These are phyloP conservation scores for Archips xylosteana DNA, from an alignment of 2,888 invertebrate species.

Conservation along the genomic window DNA sequence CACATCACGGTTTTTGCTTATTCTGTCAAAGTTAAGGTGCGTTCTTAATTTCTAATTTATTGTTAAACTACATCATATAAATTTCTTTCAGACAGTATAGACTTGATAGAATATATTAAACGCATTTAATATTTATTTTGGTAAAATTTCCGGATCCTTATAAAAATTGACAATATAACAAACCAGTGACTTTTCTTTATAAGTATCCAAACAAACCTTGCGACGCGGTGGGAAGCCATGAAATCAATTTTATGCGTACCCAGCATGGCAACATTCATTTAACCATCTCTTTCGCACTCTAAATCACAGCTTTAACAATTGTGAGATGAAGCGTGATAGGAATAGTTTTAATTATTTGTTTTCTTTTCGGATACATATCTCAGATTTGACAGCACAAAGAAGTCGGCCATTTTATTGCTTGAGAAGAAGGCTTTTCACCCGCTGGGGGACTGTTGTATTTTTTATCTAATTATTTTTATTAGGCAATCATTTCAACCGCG, in stretches of 20 bases:
- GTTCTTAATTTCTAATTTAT: slow-evolving; percentile 8
- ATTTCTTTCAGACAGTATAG: neutral
- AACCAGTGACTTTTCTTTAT: neutral
- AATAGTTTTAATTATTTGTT: slow-evolving; percentile 80
- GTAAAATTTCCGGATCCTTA: neutral
- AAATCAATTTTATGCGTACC: slow-evolving; percentile 38
- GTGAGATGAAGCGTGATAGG: slow-evolving; percentile 70
- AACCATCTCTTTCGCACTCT: slow-evolving; percentile 63
- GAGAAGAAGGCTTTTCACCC: slow-evolving; percentile 66
- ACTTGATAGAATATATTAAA: neutral
- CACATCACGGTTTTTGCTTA: slow-evolving; percentile 19
- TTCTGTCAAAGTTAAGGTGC: slow-evolving; percentile 27
- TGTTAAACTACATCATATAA: neutral
- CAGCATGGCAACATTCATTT: slow-evolving; percentile 59
- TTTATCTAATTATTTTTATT: slow-evolving; percentile 65
- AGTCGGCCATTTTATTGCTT: slow-evolving; percentile 83
- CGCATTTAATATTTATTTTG: neutral
- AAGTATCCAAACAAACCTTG: slow-evolving; percentile 30
- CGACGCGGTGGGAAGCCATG: slow-evolving; percentile 37
- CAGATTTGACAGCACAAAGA: slow-evolving; percentile 83
- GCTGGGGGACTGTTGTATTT: slow-evolving; percentile 66
- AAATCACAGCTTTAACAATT: slow-evolving; percentile 59
- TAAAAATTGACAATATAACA: neutral
- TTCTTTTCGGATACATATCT: slow-evolving; percentile 73
- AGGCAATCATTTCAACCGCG: slow-evolving; percentile 59